A percentile compares a stretch with the other conserved stretches of the same genome.
phyloP scores from a whole-genome alignment of 1,140 invertebrate species.

The Caenorhabditis brenneri region DNA sequence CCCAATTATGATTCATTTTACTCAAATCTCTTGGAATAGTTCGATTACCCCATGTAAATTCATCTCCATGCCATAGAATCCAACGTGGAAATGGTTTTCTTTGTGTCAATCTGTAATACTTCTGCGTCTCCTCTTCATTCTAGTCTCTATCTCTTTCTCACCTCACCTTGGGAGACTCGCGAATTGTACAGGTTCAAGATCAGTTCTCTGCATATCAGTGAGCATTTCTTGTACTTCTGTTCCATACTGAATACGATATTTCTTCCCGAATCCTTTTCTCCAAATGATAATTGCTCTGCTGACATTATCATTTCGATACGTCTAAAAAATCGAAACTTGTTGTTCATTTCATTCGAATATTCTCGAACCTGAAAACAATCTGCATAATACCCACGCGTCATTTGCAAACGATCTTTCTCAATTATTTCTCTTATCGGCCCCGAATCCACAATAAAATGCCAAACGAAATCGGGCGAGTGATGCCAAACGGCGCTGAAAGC shows the following conservation, averaged over 20 bases:
- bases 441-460: conserved; percentile 34
- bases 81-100: conserved; percentile 19
- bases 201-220: conserved; percentile 29
- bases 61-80: conserved; percentile 43
- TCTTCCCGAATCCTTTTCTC: conserved; percentile 46
- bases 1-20: conserved; percentile 30
- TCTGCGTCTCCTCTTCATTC: neutral
- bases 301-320: conserved; percentile 11
- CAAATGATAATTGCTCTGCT: conserved; percentile 33
- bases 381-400: conserved; percentile 35
- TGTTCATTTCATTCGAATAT: neutral
- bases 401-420: neutral
- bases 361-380: conserved; percentile 37
- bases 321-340: neutral
- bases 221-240: conserved; percentile 12
- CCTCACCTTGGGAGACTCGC: conserved; percentile 34
- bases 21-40: conserved; percentile 33
- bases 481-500: conserved; percentile 43
- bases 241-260: conserved; percentile 23
- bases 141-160: neutral
- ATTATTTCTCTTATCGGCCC: conserved; percentile 33
- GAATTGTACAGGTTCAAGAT: conserved; percentile 13
- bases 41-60: conserved; percentile 29
- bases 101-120: neutral
- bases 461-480: conserved; percentile 3